Conservation (phyloP, 2,113 vertebrate genomes). For the Campylomormyrus tamandua region DNA sequence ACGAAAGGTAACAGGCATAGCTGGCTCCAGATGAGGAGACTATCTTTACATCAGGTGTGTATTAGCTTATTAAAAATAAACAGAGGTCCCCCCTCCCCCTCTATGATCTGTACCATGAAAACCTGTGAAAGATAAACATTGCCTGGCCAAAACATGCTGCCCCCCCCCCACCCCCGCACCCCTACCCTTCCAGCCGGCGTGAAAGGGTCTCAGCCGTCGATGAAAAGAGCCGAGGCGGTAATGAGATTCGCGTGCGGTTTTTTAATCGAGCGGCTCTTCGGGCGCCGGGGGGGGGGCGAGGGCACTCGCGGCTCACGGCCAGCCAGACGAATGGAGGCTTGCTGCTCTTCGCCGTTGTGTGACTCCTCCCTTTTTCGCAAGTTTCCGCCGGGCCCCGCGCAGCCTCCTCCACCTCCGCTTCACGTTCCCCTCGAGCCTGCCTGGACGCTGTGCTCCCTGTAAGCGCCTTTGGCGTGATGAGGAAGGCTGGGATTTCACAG, state of each 20-base stretch:
- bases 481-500: not conserved
- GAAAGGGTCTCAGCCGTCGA: not conserved
- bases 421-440: not conserved
- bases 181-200: not conserved
- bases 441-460: not conserved
- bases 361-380: not conserved
- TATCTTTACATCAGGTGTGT: not conserved
- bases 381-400: not conserved
- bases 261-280: not conserved
- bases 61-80: not conserved
- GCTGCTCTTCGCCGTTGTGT: not conserved
- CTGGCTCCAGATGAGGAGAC: not conserved
- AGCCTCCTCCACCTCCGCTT: not conserved
- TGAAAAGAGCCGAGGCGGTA: not conserved
- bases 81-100: not conserved
- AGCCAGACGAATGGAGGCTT: not conserved
- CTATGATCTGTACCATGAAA: not conserved
- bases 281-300: not conserved
- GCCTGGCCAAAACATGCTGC: not conserved
- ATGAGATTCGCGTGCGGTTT: not conserved
- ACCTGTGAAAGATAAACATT: conserved; percentile 5
- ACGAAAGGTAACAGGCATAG: not conserved
- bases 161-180: not conserved
- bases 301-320: not conserved
- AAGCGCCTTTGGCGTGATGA: not conserved